Conservation (phyloP, 2,797 vertebrate genomes). For the Coccyzus lansbergi region DNA sequence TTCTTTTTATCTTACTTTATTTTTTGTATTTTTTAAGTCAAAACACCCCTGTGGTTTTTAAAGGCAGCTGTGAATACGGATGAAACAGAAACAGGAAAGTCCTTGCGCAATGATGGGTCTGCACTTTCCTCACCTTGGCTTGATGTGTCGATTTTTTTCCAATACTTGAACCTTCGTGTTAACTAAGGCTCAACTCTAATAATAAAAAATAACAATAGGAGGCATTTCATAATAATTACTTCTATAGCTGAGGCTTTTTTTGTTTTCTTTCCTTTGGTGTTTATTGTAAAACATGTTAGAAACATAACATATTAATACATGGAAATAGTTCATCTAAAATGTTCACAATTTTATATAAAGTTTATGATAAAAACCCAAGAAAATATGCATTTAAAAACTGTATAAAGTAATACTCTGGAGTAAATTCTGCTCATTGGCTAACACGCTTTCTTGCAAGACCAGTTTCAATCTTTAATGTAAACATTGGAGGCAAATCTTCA, state of each 20-base stretch:
- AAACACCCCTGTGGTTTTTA: neutral
- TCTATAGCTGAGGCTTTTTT: neutral
- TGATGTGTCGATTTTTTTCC: neutral
- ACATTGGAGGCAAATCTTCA: constrained; percentile 35
- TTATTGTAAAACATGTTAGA: constrained; percentile 42
- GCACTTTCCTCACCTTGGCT: neutral
- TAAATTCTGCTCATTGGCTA: constrained; percentile 52
- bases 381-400: constrained; percentile 39
- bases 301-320: constrained; percentile 20
- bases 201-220: neutral
- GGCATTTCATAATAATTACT: neutral
- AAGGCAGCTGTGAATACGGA: neutral
- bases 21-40: neutral
- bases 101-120: neutral
- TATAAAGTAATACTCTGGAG: constrained; percentile 52
- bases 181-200: neutral
- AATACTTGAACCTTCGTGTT: neutral
- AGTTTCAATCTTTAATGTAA: constrained; percentile 47
- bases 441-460: constrained; percentile 19
- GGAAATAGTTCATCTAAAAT: constrained; percentile 39
- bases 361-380: constrained; percentile 37
- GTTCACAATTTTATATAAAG: constrained; percentile 28
- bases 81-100: neutral
- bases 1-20: neutral
- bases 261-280: neutral